A percentile compares a stretch with the other conserved stretches of the same genome.
These are phyloP conservation scores for Kryphioiulus occultus DNA, from an alignment of 2,888 invertebrate species.

Conservation along the genomic window DNA sequence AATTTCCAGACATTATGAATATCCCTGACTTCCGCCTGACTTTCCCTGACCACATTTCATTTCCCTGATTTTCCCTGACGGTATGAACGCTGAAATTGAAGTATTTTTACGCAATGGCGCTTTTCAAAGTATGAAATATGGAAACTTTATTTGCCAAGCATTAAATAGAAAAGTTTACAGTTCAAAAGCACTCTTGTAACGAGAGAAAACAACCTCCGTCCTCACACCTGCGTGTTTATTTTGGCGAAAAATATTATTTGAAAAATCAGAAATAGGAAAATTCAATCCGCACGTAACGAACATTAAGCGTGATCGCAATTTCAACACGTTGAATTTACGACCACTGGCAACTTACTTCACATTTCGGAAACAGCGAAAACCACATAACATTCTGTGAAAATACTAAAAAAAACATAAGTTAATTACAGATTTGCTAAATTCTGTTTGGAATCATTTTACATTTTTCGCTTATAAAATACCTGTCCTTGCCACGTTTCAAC, in stretches of 20 bases:
- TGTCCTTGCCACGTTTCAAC: no score
- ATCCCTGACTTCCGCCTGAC: no score
- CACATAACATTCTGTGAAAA: background rate
- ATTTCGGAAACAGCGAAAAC: background rate
- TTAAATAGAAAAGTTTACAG: constrained; percentile 39
- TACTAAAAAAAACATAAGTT: background rate
- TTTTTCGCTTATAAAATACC: no score
- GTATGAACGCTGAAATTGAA: no score
- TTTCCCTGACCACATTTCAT: no score
- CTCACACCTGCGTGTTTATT: background rate
- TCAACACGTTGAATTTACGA: background rate
- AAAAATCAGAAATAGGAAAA: background rate
- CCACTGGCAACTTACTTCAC: background rate
- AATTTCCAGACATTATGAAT: no score
- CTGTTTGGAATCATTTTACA: background rate
- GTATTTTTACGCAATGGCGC: background rate
- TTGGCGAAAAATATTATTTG: background rate
- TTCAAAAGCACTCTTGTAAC: constrained; percentile 39
- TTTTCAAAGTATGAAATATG: constrained; percentile 33
- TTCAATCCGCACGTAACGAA: background rate
- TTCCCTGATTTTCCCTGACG: no score
- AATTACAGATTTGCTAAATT: background rate
- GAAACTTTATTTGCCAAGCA: constrained; percentile 39
- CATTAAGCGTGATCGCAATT: background rate
- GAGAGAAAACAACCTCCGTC: background rate